These are phyloP conservation scores for Chrysogorgia sp. DNA, from an alignment of 92 coral and sea anemone species.

Conservation along the genomic window DNA sequence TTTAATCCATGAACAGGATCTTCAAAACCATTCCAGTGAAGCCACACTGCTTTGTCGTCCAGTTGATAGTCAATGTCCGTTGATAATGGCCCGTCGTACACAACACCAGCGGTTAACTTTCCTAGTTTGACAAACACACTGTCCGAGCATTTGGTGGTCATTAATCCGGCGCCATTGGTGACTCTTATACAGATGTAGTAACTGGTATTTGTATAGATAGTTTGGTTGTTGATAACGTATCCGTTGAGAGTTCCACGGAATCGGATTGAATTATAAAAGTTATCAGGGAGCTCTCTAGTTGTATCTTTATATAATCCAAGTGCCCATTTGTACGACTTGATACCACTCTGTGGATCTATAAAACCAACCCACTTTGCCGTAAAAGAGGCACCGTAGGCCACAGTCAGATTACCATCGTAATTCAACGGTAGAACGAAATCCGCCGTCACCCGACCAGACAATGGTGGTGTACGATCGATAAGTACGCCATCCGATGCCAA, in stretches of 20 bases:
- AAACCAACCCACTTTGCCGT: slow-evolving; percentile 89
- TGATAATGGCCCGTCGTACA: slow-evolving; percentile 76
- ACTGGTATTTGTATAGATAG: slow-evolving; percentile 68
- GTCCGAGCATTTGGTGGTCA: slow-evolving; percentile 77
- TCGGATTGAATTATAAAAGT: slow-evolving; percentile 54
- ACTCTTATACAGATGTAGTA: slow-evolving; percentile 85
- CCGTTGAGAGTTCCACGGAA: slow-evolving; percentile 75
- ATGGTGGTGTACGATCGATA: slow-evolving; percentile 82
- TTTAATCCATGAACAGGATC: slow-evolving; percentile 83
- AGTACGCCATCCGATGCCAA: slow-evolving; percentile 81
- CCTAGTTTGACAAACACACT: slow-evolving; percentile 72
- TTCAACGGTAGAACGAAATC: slow-evolving; percentile 71
- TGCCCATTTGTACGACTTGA: slow-evolving; percentile 75
- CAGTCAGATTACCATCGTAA: slow-evolving; percentile 77
- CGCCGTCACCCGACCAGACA: slow-evolving; percentile 66
- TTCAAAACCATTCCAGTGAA: slow-evolving; percentile 85
- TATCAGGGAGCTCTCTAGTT: slow-evolving; percentile 29
- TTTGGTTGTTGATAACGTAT: slow-evolving; percentile 66
- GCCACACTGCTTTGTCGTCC: slow-evolving; percentile 92
- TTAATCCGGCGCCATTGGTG: slow-evolving; percentile 87
- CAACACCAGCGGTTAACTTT: slow-evolving; percentile 83
- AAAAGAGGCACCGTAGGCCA: slow-evolving; percentile 71
- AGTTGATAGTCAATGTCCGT: slow-evolving; percentile 88
- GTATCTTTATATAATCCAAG: slow-evolving; percentile 55
- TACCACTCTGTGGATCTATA: slow-evolving; percentile 79